These are phyloP conservation scores for Caenorhabditis sulstoni DNA, from an alignment of 2,888 invertebrate species.

Conservation along the genomic window DNA sequence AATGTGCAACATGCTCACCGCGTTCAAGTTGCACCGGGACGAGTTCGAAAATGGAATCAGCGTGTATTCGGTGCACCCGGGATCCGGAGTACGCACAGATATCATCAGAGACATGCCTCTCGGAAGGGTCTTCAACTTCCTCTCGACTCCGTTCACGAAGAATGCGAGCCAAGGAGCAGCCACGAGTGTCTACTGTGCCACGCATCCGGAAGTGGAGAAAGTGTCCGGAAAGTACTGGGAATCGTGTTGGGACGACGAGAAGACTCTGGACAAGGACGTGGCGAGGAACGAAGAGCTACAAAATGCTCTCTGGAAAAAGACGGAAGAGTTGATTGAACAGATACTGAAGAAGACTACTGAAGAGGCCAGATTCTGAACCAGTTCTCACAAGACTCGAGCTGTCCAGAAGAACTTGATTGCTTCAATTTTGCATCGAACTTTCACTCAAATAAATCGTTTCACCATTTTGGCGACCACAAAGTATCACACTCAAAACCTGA, in stretches of 20 bases:
- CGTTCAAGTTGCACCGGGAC: conserved; percentile 70
- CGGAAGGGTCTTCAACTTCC: conserved; percentile 10
- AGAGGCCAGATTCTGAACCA: neutral
- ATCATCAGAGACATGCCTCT: conserved; percentile 18
- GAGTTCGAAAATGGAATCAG: conserved; percentile 67
- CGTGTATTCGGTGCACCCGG: conserved; percentile 90
- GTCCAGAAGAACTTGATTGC: too few relatives aligned
- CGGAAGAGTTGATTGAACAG: conserved; percentile 64
- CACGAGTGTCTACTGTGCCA: conserved; percentile 91
- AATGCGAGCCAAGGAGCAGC: conserved; percentile 94
- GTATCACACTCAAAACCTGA: too few relatives aligned
- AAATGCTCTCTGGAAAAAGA: conserved; percentile 73
- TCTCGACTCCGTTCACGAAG: conserved; percentile 91
- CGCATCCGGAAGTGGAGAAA: conserved; percentile 87
- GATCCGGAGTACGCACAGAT: conserved; percentile 88
- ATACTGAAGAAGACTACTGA: neutral
- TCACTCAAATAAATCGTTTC: too few relatives aligned
- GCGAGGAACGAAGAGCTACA: conserved; percentile 84
- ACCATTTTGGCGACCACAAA: too few relatives aligned
- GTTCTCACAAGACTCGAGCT: too few relatives aligned
- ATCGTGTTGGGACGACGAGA: conserved; percentile 86
- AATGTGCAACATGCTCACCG: conserved; percentile 74
- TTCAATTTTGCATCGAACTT: too few relatives aligned
- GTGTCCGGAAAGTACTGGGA: conserved; percentile 90
- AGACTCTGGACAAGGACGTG: conserved; percentile 63